Evolutionary conservation across 2,113 vertebrate species (phyloP).

Genomic region (Calypte anna): DNA sequence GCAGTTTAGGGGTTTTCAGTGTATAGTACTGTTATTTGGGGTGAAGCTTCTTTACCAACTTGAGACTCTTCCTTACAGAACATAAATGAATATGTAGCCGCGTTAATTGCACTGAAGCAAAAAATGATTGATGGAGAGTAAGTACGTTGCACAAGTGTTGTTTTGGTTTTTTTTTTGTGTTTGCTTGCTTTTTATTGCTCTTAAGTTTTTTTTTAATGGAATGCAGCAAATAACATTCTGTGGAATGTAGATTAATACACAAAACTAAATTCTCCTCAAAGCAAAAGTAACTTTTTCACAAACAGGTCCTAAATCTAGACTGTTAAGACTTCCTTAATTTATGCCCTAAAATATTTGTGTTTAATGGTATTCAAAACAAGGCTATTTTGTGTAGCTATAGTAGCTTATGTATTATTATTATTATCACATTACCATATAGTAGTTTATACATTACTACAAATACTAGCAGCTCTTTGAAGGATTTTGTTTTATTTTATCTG

Average conservation of each 20-base stretch:
- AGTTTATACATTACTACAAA: neutral
- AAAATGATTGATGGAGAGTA: constrained; percentile 92
- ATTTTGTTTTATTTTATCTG: neutral
- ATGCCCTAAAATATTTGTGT: neutral
- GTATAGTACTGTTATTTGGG: neutral
- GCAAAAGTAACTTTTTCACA: neutral
- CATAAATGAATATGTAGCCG: constrained; percentile 90
- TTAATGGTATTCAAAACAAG: neutral
- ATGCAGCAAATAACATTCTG: neutral
- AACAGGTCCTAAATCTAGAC: neutral
- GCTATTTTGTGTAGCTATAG: neutral
- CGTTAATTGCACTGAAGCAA: constrained; percentile 92
- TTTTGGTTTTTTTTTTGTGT: too few species aligned
- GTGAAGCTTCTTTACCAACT: constrained; percentile 9
- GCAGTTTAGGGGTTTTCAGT: neutral
- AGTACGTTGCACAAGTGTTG: constrained; percentile 68
- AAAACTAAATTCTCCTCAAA: neutral
- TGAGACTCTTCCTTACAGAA: constrained; percentile 80
- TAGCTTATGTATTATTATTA: neutral
- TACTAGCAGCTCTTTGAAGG: neutral
- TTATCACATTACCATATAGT: too few species aligned
- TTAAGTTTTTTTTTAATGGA: neutral
- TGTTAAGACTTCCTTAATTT: neutral
- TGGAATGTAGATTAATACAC: neutral
- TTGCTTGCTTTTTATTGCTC: neutral